Conservation (phyloP, 2,113 vertebrate genomes). For the Zosterops hypoxanthus region DNA sequence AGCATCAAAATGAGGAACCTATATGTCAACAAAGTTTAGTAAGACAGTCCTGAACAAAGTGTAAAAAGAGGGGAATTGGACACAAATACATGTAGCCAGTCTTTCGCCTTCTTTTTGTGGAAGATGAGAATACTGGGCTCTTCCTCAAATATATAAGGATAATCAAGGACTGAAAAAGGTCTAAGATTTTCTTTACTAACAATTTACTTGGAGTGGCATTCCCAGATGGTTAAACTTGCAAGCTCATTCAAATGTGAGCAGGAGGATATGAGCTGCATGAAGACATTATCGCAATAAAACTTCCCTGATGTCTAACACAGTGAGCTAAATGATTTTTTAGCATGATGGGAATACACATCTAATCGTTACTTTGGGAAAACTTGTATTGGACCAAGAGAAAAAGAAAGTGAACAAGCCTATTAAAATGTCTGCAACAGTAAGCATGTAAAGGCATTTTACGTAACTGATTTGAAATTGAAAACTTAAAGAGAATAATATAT, state of each 20-base stretch:
- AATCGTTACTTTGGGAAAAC: not conserved
- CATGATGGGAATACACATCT: conserved; percentile 44
- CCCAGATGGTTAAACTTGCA: conserved; percentile 13
- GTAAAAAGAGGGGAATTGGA: not conserved
- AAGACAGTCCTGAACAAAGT: not conserved
- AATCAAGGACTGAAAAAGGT: not conserved
- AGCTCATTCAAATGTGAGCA: conserved; percentile 16
- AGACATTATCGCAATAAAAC: conserved; percentile 2
- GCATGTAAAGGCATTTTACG: not conserved
- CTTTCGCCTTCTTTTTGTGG: not conserved
- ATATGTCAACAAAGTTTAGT: not conserved
- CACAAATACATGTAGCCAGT: not conserved
- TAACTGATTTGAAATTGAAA: not conserved
- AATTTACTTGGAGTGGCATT: not conserved
- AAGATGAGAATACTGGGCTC: not conserved
- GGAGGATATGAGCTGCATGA: not conserved
- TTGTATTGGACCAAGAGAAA: not conserved
- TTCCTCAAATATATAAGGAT: not conserved
- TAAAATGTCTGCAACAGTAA: conserved; percentile 43
- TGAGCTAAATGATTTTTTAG: conserved; percentile 29
- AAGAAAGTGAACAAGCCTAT: not conserved
- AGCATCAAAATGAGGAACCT: not conserved
- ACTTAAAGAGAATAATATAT: not conserved
- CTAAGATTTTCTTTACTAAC: not conserved
- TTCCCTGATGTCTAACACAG: not conserved